phyloP scores from a whole-genome alignment of 2,888 invertebrate species.

The Aphrophora alni region DNA sequence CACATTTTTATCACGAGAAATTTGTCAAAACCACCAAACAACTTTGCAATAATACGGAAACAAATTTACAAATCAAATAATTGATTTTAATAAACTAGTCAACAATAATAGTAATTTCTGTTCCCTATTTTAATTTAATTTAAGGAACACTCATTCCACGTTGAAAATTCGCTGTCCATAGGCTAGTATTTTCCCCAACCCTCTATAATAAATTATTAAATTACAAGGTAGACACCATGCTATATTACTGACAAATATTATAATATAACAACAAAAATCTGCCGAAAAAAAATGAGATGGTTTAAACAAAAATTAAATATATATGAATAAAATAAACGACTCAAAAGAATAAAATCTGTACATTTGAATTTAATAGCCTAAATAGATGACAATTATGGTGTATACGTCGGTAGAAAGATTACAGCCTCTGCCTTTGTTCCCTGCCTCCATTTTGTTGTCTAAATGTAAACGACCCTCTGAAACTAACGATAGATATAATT shows the following conservation, averaged over 20 bases:
- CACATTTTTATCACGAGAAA: neutral
- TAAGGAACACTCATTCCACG: too few species aligned
- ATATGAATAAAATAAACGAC: neutral
- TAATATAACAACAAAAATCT: neutral
- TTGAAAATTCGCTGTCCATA: neutral
- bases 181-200: neutral
- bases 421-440: neutral
- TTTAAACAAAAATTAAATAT: neutral
- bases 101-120: neutral
- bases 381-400: neutral
- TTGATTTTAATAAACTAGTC: neutral
- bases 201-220: neutral
- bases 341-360: neutral
- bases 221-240: neutral
- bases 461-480: neutral
- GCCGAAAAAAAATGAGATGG: neutral
- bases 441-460: slow-evolving; percentile 9
- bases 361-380: neutral
- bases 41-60: neutral
- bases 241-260: neutral
- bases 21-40: neutral
- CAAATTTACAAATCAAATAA: neutral
- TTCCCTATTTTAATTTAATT: too few species aligned
- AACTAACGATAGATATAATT: neutral
- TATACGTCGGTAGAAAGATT: neutral